A percentile compares a stretch with the other conserved stretches of the same genome.
phyloP scores from a whole-genome alignment of 1,140 invertebrate species.

The Maconellicoccus hirsutus region DNA sequence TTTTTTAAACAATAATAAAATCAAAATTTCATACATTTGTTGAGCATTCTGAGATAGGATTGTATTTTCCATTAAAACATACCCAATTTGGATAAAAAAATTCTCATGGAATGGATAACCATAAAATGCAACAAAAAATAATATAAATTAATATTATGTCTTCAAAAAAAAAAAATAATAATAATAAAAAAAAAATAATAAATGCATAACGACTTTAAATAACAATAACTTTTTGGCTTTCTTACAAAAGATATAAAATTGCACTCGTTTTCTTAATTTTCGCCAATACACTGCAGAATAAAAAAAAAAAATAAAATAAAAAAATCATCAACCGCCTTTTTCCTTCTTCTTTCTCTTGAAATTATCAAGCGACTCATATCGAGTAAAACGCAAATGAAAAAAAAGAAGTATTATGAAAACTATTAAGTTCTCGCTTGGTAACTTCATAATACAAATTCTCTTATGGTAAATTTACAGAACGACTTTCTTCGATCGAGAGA shows the following conservation, averaged over 20 bases:
- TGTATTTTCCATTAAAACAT: neutral
- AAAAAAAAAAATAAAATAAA: neutral
- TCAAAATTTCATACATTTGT: neutral
- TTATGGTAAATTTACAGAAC: neutral
- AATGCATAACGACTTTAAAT: conserved; percentile 2
- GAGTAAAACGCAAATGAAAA: neutral
- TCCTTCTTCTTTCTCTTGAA: neutral
- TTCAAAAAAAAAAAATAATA: neutral
- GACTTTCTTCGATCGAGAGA: neutral
- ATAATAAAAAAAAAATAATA: neutral
- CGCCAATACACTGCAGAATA: neutral
- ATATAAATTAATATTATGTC: neutral
- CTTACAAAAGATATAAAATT: neutral
- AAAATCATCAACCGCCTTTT: neutral
- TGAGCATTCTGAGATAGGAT: conserved; percentile 3
- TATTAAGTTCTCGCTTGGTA: conserved; percentile 8
- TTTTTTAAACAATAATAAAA: neutral
- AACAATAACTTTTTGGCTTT: neutral
- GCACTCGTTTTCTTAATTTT: neutral
- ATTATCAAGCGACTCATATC: no score
- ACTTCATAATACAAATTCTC: neutral
- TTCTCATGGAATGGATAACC: neutral
- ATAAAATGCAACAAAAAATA: conserved; percentile 1
- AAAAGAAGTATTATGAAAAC: conserved; percentile 5
- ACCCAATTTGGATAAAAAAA: neutral